Conservation (phyloP, 2,888 invertebrate genomes). For the Belgica antarctica region DNA sequence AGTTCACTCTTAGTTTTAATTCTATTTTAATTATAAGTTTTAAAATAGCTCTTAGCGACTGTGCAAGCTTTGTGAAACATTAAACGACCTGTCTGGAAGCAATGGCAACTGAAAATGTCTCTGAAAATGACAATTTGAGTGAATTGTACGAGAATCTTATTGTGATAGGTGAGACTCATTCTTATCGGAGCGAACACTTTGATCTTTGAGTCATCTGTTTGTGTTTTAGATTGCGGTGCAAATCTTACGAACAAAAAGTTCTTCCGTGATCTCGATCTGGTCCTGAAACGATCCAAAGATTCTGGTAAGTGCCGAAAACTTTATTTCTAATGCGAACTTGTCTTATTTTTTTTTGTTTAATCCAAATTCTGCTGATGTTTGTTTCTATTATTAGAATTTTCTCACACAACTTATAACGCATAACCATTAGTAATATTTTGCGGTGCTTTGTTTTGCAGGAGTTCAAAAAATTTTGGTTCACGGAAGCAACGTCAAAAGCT, state of each 20-base stretch:
- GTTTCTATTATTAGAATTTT: conserved; percentile 6
- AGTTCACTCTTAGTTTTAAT: conserved; percentile 37
- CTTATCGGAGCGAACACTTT: neutral
- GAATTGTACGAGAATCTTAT: conserved; percentile 42
- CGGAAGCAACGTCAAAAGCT: conserved; percentile 82
- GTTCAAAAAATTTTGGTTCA: conserved; percentile 94
- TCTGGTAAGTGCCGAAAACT: conserved; percentile 15
- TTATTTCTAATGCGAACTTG: conserved; percentile 25
- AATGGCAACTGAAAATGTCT: conserved; percentile 38
- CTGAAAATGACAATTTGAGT: conserved; percentile 36
- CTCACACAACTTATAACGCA: conserved; percentile 5
- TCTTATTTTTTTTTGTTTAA: conserved; percentile 14
- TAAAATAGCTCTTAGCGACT: neutral
- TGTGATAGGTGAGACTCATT: conserved; percentile 30
- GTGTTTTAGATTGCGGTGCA: conserved; percentile 77
- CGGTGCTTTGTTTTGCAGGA: conserved; percentile 59
- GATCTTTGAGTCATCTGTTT: neutral
- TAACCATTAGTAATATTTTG: conserved; percentile 37
- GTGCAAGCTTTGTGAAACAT: neutral
- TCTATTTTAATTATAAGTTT: conserved; percentile 34
- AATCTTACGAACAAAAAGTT: conserved; percentile 93
- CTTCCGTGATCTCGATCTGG: conserved; percentile 85
- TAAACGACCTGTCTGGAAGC: neutral
- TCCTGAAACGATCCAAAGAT: conserved; percentile 86
- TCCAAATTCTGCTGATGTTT: neutral